Percentiles rank a stretch among this genome's conserved stretches.
Conservation (phyloP, 2,113 vertebrate species). For the Tetrax tetrax region DNA sequence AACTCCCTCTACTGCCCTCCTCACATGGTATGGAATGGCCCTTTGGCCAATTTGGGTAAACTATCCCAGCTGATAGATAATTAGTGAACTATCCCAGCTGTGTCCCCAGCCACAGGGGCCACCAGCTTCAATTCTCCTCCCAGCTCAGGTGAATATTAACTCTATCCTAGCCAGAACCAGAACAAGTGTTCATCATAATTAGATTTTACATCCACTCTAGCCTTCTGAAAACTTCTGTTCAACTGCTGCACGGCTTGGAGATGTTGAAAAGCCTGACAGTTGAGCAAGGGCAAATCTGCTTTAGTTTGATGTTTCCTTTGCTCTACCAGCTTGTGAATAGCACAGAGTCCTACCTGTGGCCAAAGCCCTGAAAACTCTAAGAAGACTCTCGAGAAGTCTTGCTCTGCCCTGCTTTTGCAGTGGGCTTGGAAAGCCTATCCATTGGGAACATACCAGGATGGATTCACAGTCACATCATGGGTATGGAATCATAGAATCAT, state of each 20-base stretch:
- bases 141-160: too few species aligned
- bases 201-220: not conserved
- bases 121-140: too few species aligned
- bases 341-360: not conserved
- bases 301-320: not conserved
- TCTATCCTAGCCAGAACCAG: too few species aligned
- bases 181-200: not conserved
- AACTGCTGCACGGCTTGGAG: not conserved
- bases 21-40: too few species aligned
- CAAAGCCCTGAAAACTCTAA: not conserved
- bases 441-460: not conserved
- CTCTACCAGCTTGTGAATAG: not conserved
- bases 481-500: too few species aligned
- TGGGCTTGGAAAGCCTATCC: not conserved
- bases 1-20: too few species aligned
- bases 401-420: not conserved
- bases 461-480: too few species aligned
- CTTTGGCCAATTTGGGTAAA: too few species aligned
- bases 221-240: not conserved
- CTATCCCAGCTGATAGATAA: too few species aligned
- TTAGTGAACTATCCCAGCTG: too few species aligned
- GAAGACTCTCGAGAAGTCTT: not conserved
- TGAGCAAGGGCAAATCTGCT: not conserved
- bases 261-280: not conserved
- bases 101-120: too few species aligned